Evolutionary conservation across 1,140 invertebrate species (phyloP).

Genomic region (Cotesia glomerata): DNA sequence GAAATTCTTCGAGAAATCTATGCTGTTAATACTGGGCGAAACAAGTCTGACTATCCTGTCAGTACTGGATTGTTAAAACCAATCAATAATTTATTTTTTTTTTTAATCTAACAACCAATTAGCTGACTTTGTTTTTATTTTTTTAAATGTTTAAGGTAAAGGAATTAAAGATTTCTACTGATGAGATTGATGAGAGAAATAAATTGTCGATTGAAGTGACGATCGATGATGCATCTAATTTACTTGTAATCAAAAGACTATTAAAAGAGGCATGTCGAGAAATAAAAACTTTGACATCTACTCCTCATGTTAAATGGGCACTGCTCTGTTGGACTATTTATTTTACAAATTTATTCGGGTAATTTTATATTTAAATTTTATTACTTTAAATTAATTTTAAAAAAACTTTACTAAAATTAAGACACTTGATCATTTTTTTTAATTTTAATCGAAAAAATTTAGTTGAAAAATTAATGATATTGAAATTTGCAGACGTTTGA

Average conservation of each 20-base stretch:
- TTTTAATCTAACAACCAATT: neutral
- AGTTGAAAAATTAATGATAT: too few relatives aligned
- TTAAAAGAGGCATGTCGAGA: constrained; percentile 64
- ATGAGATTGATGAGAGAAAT: neutral
- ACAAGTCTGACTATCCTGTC: constrained; percentile 53
- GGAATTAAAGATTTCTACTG: constrained; percentile 25
- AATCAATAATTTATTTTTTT: neutral
- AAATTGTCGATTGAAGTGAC: neutral
- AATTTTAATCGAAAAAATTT: too few relatives aligned
- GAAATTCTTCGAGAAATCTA: constrained; percentile 68
- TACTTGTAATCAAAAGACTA: constrained; percentile 35
- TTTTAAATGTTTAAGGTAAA: neutral
- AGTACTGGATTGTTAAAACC: neutral
- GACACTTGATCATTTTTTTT: neutral
- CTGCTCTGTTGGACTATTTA: constrained; percentile 66
- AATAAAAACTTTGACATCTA: constrained; percentile 63
- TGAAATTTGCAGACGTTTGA: too few relatives aligned
- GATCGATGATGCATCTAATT: neutral
- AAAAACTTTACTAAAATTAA: too few relatives aligned
- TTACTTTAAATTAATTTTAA: too few relatives aligned
- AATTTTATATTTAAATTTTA: constrained; percentile 32
- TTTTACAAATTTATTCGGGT: constrained; percentile 75
- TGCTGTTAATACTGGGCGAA: constrained; percentile 64
- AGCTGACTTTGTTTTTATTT: neutral
- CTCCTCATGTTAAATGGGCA: constrained; percentile 65